These are phyloP conservation scores for Mormyrus proboscirostris DNA, from an alignment of 2,797 vertebrate species.

Conservation along the genomic window DNA sequence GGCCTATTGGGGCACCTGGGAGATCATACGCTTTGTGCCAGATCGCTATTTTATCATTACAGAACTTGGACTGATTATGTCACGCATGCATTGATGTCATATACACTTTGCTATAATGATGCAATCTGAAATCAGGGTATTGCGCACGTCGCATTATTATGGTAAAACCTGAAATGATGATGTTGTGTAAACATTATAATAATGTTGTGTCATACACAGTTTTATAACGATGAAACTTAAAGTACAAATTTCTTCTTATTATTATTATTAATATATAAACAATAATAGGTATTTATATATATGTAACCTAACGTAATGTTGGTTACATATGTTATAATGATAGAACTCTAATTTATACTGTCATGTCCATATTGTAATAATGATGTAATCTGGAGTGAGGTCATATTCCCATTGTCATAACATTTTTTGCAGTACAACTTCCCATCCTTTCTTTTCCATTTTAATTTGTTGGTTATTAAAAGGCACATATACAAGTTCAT, in stretches of 20 bases:
- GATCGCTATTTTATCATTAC: not conserved
- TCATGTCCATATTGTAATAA: not conserved
- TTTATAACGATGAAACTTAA: not conserved
- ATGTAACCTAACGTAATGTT: not conserved
- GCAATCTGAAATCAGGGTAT: not conserved
- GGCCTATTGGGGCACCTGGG: not conserved
- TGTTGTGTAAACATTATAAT: not conserved
- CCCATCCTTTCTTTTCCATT: not conserved
- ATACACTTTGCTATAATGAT: not conserved
- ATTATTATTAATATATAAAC: too few relatives aligned
- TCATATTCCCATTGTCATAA: not conserved
- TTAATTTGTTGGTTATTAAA: not conserved
- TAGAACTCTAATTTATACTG: not conserved
- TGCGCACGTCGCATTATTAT: not conserved
- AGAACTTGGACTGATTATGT: not conserved
- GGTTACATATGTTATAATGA: not conserved
- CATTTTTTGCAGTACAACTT: not conserved
- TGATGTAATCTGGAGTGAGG: not conserved
- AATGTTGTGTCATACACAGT: not conserved
- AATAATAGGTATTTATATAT: not conserved
- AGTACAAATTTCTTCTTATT: not conserved
- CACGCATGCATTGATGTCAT: not conserved
- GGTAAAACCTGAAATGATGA: not conserved
- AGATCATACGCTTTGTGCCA: not conserved
- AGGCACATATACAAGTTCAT: not conserved